Conservation (phyloP, 1,140 invertebrate species). For the Drosophila ironensis region DNA sequence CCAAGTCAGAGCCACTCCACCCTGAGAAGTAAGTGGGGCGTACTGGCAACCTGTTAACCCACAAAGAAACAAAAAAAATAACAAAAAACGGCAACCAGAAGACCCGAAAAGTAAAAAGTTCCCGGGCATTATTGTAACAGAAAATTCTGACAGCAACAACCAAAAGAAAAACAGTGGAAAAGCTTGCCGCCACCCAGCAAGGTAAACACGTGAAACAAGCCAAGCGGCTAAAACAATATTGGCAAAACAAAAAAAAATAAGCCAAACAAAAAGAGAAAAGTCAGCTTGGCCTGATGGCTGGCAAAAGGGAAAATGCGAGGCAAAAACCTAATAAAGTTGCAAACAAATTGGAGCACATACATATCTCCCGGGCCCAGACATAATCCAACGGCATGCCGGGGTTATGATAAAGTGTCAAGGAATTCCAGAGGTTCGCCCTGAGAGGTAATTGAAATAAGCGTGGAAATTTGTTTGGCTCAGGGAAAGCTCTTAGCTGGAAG, state of each 20-base stretch:
- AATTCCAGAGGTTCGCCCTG: slow-evolving; percentile 51
- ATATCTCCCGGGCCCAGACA: slow-evolving; percentile 50
- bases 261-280: slow-evolving; percentile 16
- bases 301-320: neutral
- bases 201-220: slow-evolving; percentile 63
- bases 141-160: slow-evolving; percentile 62
- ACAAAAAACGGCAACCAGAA: neutral
- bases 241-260: slow-evolving; percentile 28
- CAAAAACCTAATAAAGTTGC: slow-evolving; percentile 60
- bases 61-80: slow-evolving; percentile 22
- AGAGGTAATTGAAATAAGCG: slow-evolving; percentile 74
- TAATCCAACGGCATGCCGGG: slow-evolving; percentile 51
- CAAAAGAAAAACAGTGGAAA: slow-evolving; percentile 19
- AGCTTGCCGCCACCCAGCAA: slow-evolving; percentile 31
- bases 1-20: slow-evolving; percentile 2
- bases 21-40: slow-evolving; percentile 8
- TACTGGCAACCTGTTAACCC: slow-evolving; percentile 61
- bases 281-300: slow-evolving; percentile 41
- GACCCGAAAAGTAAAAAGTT: slow-evolving; percentile 49
- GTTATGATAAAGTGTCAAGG: slow-evolving; percentile 71
- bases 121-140: slow-evolving; percentile 62
- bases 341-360: slow-evolving; percentile 76
- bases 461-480: slow-evolving; percentile 69
- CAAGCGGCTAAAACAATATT: slow-evolving; percentile 71
- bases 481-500: slow-evolving; percentile 53